Conservation (phyloP, 2,113 vertebrate species). For the Aldabrachelys gigantea region DNA sequence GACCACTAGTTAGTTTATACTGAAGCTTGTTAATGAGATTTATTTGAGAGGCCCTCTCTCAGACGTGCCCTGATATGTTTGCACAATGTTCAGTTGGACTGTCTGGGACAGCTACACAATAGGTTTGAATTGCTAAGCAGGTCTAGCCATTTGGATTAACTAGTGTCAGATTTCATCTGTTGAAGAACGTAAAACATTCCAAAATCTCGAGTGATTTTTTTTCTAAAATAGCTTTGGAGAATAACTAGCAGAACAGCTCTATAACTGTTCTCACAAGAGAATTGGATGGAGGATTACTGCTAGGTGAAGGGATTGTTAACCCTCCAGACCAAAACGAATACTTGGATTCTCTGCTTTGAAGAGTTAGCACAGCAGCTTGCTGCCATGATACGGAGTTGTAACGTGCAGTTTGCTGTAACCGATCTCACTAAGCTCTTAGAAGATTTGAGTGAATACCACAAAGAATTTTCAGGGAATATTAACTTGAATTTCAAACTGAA, state of each 20-base stretch:
- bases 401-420: background rate
- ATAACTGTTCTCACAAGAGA: background rate
- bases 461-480: background rate
- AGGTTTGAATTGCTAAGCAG: background rate
- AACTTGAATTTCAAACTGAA: background rate
- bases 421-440: background rate
- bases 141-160: constrained; percentile 21
- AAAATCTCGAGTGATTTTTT: constrained; percentile 28
- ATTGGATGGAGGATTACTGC: background rate
- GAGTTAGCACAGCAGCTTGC: background rate
- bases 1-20: background rate
- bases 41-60: constrained; percentile 12
- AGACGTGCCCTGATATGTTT: background rate
- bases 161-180: constrained; percentile 41
- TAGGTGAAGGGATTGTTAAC: background rate
- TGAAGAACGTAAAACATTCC: constrained; percentile 53
- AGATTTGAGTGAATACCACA: background rate
- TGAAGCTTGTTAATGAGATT: constrained; percentile 1
- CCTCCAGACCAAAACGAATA: background rate
- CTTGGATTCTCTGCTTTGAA: background rate
- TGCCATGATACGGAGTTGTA: fast-evolving
- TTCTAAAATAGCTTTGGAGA: constrained; percentile 10
- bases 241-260: background rate
- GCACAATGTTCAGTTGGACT: background rate
- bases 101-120: background rate